Base-by-base conservation (phyloP, 2,113 vertebrate species). In the Taxidea taxus region DNA sequence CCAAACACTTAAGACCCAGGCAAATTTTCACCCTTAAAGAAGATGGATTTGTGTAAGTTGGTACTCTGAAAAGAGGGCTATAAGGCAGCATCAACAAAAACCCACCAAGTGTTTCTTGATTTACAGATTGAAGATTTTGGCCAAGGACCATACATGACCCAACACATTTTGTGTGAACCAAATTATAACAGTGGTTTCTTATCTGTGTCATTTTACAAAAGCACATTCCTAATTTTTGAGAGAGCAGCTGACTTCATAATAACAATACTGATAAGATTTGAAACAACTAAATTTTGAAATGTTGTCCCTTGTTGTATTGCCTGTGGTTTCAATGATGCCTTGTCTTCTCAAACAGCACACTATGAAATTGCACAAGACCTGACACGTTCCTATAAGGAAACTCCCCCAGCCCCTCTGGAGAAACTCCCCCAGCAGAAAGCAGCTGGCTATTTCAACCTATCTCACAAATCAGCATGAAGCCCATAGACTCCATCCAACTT, bases 401-500 rank as follows among this genome's bases (percentile, higher is more conserved):
- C 4, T 4, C 10, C n/a, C 11, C 31, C 3, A 16, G 27, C 42
- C 62, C 0, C 5, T 54, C 51, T 12, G 18, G 29, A 56, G 9
- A 62, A 54, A n/a, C 23, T 13, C 6, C 27, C 47, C 13, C 60
- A 18, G 8, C 29, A 31, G 5, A 2, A 23, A 15, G 25, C 4
- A 15, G 29, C 37, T n/a, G 18, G 44, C 4, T 23, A 7, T 3
- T 20, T 12, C 47, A 56, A 3, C 21, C 13, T 23, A 8, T 9
- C 7, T 12, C n/a, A 37, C 4, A 6, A 39, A 13, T 1, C 1
- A 7, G 6, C 77, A 75, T 44, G 56, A 64, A 78, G 34, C 44
- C 7, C 16, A 2, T 0, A 5, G 1, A 1, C 5, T 27, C 12
- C 1, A 31, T 3, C 4, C 12, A 15, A 6, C 39, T 7, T 70